Conservation (phyloP, 1,140 invertebrate species). For the Globodera rostochiensis region DNA sequence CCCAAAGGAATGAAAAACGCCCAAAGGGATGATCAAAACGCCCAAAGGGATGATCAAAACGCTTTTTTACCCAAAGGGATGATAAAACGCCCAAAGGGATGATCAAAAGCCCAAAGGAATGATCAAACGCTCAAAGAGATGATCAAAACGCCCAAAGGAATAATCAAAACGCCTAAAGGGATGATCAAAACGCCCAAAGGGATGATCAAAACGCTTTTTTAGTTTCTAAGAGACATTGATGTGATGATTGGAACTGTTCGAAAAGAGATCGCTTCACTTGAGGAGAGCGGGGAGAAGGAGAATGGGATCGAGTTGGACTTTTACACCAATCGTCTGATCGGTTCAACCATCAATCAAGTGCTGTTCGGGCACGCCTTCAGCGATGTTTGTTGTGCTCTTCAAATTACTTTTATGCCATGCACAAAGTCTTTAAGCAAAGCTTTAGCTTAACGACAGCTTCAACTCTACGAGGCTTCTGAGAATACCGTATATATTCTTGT, state of each 20-base stretch:
- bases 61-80: no score
- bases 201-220: background rate
- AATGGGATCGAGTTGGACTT: background rate
- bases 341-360: constrained; percentile 23
- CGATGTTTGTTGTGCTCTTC: background rate
- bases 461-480: background rate
- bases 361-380: constrained; percentile 21
- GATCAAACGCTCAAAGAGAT: no score
- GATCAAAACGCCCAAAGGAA: no score
- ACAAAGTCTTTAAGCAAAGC: background rate
- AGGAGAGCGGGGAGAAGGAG: background rate
- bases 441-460: background rate
- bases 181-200: no score
- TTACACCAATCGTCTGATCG: constrained; percentile 12
- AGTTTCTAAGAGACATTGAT: constrained; percentile 7
- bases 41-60: no score
- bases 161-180: no score
- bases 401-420: background rate
- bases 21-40: no score
- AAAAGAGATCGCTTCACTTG: constrained; percentile 9
- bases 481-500: rapidly evolving
- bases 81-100: no score
- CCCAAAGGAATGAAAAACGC: no score
- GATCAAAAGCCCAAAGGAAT: no score
- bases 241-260: background rate